These are phyloP conservation scores for Drosophila jambulina DNA, from an alignment of 1,140 invertebrate species.

Conservation along the genomic window DNA sequence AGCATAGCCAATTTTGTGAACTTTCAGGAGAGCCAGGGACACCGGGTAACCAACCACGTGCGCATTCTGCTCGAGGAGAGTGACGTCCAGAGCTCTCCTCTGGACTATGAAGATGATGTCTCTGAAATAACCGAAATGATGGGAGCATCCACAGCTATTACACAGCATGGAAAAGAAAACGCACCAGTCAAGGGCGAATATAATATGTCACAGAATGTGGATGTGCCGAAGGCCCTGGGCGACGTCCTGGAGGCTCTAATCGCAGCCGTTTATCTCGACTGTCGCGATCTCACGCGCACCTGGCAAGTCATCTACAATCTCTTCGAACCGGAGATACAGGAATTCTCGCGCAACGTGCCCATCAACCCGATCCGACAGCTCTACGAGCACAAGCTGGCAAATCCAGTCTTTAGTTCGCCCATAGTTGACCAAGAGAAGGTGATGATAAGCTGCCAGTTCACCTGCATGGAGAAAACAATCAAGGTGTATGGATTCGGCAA, in stretches of 20 bases:
- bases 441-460: conserved; percentile 88
- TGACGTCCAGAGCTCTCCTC: conserved; percentile 73
- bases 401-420: conserved; percentile 86
- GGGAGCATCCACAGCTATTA: background rate
- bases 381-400: conserved; percentile 89
- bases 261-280: conserved; percentile 97
- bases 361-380: conserved; percentile 95
- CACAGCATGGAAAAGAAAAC: background rate
- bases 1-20: conserved; percentile 92
- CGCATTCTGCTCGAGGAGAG: conserved; percentile 89
- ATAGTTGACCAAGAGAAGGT: conserved; percentile 83
- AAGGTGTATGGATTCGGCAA: conserved; percentile 89
- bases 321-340: conserved; percentile 90
- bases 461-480: conserved; percentile 86
- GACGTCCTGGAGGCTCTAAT: conserved; percentile 97
- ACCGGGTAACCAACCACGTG: conserved; percentile 88
- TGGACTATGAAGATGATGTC: conserved; percentile 57
- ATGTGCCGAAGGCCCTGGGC: conserved; percentile 97
- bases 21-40: conserved; percentile 90
- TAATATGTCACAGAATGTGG: conserved; percentile 89
- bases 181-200: conserved; percentile 12
- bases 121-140: background rate
- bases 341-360: conserved; percentile 93
- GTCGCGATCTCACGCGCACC: conserved; percentile 90
- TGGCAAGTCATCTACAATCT: conserved; percentile 93